Base-by-base conservation (phyloP, 1,140 invertebrate species). In the Harpegnathos saltator region DNA sequence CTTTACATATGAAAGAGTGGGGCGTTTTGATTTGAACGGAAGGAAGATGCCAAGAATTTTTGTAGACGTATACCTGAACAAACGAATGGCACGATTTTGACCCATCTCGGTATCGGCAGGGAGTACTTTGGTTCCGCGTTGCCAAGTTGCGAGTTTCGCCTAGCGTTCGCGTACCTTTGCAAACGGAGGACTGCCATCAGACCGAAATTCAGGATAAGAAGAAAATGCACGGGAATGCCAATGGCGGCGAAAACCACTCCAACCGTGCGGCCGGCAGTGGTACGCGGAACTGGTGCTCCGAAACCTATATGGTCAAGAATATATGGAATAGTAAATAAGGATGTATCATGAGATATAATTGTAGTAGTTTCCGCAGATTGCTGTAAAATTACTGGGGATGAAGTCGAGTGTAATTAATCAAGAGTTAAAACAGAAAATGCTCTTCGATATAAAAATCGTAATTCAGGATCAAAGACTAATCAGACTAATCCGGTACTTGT, bases 191-290 rank as follows among this genome's bases (percentile, higher is more conserved):
- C 95, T 1, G 95, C 89, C 38, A 95, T 91, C 48, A 95, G 94
- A 12, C 96, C 96, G 14, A 95, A 90, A 90, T 96, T 96, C 65
- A 96, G 86, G 75, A 96, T 94, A 81, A 96, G 90, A n/a, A 96
- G 93, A 75, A 96, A 95, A 88, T 96, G 95, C 5, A 95, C 91
- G 11, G 96, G 96, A 59, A 96, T 95, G 7, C 95, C 96, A 9
- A 96, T 93, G 0, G 94, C 94, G 0, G 95, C 95, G 84, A 96
- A 96, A 50, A 96, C 83, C 0, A 96, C 94, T 0, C 95, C 95
- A n/a, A 95, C 93, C 4, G 94, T 95, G 75, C 95, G 92, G n/a
- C 95, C 96, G 44, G 94, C 89, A 17, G 94, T 94, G 14, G 95
- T 96, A 33, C 95, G 92, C 12, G 96, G 96, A 19, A 96, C 95